Percentiles rank a stretch among this genome's conserved stretches.
Evolutionary conservation across 2,888 invertebrate genomes (phyloP).

Genomic region (Leptinotarsa rubiginosa): DNA sequence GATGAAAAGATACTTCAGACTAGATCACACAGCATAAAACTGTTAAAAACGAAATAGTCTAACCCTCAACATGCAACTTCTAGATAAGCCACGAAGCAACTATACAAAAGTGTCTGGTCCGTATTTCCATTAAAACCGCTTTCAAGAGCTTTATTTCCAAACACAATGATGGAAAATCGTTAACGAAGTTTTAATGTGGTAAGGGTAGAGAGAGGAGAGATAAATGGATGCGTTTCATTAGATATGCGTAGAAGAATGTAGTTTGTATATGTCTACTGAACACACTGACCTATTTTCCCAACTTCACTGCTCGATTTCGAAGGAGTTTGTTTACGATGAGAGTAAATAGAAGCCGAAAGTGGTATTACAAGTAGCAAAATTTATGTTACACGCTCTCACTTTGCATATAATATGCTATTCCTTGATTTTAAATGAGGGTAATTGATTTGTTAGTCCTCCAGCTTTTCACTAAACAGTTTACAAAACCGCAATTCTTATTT

Average conservation of each 20-base stretch:
- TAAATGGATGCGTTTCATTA: neutral
- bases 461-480: too few species aligned
- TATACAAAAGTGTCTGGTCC: constrained; percentile 26
- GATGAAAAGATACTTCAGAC: too few species aligned
- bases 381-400: neutral
- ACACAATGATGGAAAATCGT: constrained; percentile 36
- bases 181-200: constrained; percentile 8
- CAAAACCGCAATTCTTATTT: too few species aligned
- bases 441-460: neutral
- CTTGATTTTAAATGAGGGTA: neutral
- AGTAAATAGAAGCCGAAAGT: constrained; percentile 19
- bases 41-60: too few species aligned
- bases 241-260: neutral
- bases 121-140: constrained; percentile 31
- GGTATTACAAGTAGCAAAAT: neutral
- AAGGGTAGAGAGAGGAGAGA: neutral
- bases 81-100: neutral
- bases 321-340: constrained; percentile 21
- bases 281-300: constrained; percentile 18
- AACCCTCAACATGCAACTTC: too few species aligned
- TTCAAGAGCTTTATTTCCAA: constrained; percentile 33
- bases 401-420: neutral
- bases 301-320: neutral
- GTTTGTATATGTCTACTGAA: neutral
- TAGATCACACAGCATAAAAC: too few species aligned